Base-by-base conservation (phyloP, 1,140 invertebrate genomes). In the Acromyrmex charruanus region DNA sequence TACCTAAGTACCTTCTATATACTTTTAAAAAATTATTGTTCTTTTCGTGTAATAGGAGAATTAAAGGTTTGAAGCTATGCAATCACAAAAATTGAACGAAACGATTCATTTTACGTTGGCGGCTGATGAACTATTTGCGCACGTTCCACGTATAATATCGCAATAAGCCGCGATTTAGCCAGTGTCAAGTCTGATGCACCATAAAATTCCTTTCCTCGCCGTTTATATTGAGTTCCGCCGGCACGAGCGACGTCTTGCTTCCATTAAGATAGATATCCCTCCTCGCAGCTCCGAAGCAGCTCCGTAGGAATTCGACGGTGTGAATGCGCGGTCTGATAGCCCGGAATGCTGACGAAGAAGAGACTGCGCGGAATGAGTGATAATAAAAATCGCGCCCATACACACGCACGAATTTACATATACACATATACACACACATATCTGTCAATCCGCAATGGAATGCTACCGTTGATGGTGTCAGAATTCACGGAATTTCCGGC, bases 321-420 rank as follows among this genome's bases (percentile, higher is more conserved):
- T 66, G 58, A 74, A 82, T 21, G 51, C 59, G 35, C 39, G 7
- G 53, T 53, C 49, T 86, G 65, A 89, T 74, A 44, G n/a, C 14
- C 72, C 12, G 66, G 59, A 61, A 49, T 77, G 53, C 44, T 51
- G 81, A 81, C 58, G 55, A 79, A 68, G 71, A 58, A 51, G 44
- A 35, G 63, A 68, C 69, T 28, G 72, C 61, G 31, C 25, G 55
- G 71, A 86, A 79, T 69, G 66, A 66, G 39, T 51, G 86, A 87
- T 90, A 82, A 86, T 88, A 88, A 91, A 88, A 88, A 88, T 90
- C 69, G 58, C 80, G 51, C 28, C 3, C 55, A 1, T 28, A 12
- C 63, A 28, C 63, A 35, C 9, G 6, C 31, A 14, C 51, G 16
- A 16, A 16, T 18, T 35, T 16, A 18, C 16, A 0, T 0, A 1